These are phyloP conservation scores for Psilopsiagon aurifrons DNA, from an alignment of 2,113 vertebrate genomes.

Conservation along the genomic window DNA sequence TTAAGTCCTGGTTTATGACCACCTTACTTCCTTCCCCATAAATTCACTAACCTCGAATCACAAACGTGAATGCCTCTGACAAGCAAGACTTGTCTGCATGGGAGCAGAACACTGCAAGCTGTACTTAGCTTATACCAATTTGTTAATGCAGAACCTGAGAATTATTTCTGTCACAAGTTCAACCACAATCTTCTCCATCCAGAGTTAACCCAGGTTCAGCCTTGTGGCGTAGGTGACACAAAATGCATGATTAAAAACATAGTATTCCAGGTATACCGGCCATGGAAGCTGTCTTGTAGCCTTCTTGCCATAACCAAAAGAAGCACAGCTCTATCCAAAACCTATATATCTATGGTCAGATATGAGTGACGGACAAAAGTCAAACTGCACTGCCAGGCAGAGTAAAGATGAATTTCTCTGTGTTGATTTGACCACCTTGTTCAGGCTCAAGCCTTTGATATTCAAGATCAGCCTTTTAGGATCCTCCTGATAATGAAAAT, in stretches of 20 bases:
- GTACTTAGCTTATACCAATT: neutral
- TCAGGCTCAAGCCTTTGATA: neutral
- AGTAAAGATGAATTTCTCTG: neutral
- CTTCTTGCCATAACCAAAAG: neutral
- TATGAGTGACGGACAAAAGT: neutral
- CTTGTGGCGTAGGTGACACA: neutral
- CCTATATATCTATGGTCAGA: neutral
- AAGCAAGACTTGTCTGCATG: constrained; percentile 32
- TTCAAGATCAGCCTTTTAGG: neutral
- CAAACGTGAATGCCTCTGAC: constrained; percentile 21
- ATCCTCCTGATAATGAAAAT: neutral
- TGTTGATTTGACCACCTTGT: neutral
- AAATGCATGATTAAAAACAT: neutral
- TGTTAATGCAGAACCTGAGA: neutral
- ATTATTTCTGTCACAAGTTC: neutral
- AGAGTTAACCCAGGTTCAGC: neutral
- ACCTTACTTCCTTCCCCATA: constrained; percentile 47
- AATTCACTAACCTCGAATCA: constrained; percentile 37
- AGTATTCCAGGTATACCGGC: neutral
- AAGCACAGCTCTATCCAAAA: neutral
- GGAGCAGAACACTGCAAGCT: neutral
- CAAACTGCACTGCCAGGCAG: neutral
- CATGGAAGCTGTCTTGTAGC: neutral
- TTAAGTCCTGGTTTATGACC: constrained; percentile 47
- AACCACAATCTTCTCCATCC: neutral